Percentiles rank a stretch among this genome's conserved stretches.
phyloP scores from a whole-genome alignment of 2,888 invertebrate genomes.

The Erynnis tages region DNA sequence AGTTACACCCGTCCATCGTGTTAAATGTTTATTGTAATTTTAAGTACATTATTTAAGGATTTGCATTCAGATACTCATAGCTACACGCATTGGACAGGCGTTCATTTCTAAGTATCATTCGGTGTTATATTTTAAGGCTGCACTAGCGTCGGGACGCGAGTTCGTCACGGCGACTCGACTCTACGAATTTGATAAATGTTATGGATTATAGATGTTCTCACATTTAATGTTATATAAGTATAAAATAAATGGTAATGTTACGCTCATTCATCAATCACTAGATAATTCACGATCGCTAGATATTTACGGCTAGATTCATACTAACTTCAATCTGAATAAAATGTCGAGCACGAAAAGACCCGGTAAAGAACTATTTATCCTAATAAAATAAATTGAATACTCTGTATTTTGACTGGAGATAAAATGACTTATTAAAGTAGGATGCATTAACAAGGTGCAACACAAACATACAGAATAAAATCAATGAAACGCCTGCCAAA shows the following conservation, averaged over 20 bases:
- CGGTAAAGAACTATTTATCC: too few species aligned
- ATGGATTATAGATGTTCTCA: slow-evolving; percentile 49
- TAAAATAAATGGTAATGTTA: slow-evolving; percentile 45
- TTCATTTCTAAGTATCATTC: slow-evolving; percentile 63
- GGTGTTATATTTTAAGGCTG: slow-evolving; percentile 70
- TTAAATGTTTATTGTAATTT: slow-evolving; percentile 75
- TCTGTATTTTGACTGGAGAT: too few species aligned
- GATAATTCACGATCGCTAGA: slow-evolving; percentile 36
- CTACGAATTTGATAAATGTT: slow-evolving; percentile 71
- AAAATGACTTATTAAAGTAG: too few species aligned
- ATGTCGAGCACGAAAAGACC: too few species aligned
- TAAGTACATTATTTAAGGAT: slow-evolving; percentile 76
- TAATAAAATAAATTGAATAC: too few species aligned
- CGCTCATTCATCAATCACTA: slow-evolving; percentile 63
- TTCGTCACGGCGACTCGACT: slow-evolving; percentile 45
- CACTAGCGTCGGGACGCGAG: slow-evolving; percentile 55
- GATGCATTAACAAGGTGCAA: too few species aligned
- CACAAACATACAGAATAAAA: too few species aligned
- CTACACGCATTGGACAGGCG: slow-evolving; percentile 70
- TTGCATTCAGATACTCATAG: slow-evolving; percentile 56
- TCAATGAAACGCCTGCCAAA: neutral
- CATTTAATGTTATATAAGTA: slow-evolving; percentile 63
- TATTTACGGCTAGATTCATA: neutral
- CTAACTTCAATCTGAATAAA: too few species aligned
- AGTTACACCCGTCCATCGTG: slow-evolving; percentile 82